Evolutionary conservation across 2,888 invertebrate genomes (phyloP).

Genomic region (Drosophila fungiperda): DNA sequence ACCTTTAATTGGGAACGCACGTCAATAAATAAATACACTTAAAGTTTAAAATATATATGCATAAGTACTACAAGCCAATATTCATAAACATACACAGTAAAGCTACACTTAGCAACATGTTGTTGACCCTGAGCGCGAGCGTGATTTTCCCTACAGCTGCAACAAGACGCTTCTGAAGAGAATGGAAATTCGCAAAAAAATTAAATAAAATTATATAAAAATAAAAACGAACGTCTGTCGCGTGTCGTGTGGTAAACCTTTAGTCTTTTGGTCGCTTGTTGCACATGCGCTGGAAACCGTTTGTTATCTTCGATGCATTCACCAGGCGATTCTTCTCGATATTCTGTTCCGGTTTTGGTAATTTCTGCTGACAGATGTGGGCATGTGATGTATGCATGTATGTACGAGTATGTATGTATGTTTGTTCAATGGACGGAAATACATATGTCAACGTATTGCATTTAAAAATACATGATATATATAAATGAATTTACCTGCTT

Average conservation of each 20-base stretch:
- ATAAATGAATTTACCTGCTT: conserved; percentile 11
- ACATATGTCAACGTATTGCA: conserved; percentile 2
- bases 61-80: conserved; percentile 18
- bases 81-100: conserved; percentile 9
- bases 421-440: too few species aligned
- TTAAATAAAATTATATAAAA: neutral
- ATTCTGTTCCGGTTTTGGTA: conserved; percentile 43
- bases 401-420: neutral
- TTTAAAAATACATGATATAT: neutral
- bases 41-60: neutral
- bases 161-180: conserved; percentile 17
- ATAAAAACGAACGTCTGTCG: neutral
- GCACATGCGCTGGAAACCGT: conserved; percentile 42
- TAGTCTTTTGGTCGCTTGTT: conserved; percentile 4
- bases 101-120: conserved; percentile 38
- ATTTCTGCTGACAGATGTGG: conserved; percentile 22
- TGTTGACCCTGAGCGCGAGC: conserved; percentile 60
- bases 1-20: conserved; percentile 70
- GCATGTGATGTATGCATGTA: neutral
- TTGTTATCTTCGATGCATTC: conserved; percentile 13
- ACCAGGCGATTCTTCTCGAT: conserved; percentile 14
- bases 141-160: conserved; percentile 46
- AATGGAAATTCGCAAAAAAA: conserved; percentile 43
- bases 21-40: conserved; percentile 21
- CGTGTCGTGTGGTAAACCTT: neutral